Conservation (phyloP, 2,888 invertebrate genomes). For the Tipula lateralis region DNA sequence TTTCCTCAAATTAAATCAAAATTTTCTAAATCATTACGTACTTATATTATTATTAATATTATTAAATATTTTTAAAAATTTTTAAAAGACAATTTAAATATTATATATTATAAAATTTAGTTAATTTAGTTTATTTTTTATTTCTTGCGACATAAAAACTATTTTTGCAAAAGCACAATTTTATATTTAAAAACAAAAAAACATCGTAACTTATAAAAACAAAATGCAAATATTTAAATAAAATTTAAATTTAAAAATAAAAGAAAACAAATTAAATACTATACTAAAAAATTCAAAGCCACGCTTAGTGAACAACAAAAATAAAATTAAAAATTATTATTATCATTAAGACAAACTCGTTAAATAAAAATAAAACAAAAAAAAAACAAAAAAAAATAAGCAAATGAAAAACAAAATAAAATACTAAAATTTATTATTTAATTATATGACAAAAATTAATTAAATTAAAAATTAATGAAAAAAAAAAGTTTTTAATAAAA, state of each 20-base stretch:
- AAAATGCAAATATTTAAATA: background rate
- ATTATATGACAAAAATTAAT: background rate
- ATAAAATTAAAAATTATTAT: background rate
- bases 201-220: background rate
- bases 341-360: background rate
- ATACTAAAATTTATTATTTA: background rate
- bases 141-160: background rate
- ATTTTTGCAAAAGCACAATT: background rate
- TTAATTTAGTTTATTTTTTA: background rate
- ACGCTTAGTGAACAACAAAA: background rate
- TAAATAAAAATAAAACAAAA: background rate
- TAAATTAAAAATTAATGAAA: background rate
- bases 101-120: background rate
- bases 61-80: background rate
- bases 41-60: slow-evolving; percentile 7
- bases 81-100: background rate
- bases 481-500: slow-evolving; percentile 15
- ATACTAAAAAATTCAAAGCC: background rate
- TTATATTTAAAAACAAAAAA: background rate
- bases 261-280: background rate
- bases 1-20: background rate
- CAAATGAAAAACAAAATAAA: slow-evolving; percentile 15
- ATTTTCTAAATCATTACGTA: background rate
- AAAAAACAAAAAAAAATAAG: background rate
- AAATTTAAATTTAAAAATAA: background rate